A percentile compares a stretch with the other conserved stretches of the same genome.
Conservation (phyloP, 1,140 invertebrate genomes). For the Acromyrmex echinatior region DNA sequence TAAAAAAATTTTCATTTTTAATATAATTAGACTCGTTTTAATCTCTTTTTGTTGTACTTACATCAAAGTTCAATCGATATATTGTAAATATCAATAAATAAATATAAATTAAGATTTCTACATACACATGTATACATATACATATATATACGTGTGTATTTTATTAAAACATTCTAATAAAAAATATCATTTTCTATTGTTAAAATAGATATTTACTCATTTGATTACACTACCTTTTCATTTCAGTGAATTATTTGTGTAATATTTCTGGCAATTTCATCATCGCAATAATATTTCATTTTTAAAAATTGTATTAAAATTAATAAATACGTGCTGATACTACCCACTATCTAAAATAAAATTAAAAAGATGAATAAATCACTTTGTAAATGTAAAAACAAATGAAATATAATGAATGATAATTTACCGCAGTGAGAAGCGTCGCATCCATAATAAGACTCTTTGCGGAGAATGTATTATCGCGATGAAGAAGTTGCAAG, state of each 20-base stretch:
- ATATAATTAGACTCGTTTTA: no score
- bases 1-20: neutral
- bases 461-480: conserved; percentile 74
- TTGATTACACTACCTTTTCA: neutral
- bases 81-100: neutral
- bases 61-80: neutral
- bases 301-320: conserved; percentile 77
- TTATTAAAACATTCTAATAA: no score
- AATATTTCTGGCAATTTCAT: neutral
- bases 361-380: conserved; percentile 22
- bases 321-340: conserved; percentile 63
- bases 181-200: no score
- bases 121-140: no score
- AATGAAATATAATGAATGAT: neutral
- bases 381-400: neutral
- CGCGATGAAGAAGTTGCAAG: conserved; percentile 77
- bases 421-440: conserved; percentile 74
- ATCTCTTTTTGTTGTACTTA: neutral
- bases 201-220: no score
- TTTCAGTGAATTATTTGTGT: neutral
- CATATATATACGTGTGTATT: no score
- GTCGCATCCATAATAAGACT: conserved; percentile 71
- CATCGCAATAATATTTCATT: neutral
- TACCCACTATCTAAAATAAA: neutral
- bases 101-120: no score